Base-by-base conservation (phyloP, 1,140 invertebrate genomes). In the Wasmannia auropunctata region DNA sequence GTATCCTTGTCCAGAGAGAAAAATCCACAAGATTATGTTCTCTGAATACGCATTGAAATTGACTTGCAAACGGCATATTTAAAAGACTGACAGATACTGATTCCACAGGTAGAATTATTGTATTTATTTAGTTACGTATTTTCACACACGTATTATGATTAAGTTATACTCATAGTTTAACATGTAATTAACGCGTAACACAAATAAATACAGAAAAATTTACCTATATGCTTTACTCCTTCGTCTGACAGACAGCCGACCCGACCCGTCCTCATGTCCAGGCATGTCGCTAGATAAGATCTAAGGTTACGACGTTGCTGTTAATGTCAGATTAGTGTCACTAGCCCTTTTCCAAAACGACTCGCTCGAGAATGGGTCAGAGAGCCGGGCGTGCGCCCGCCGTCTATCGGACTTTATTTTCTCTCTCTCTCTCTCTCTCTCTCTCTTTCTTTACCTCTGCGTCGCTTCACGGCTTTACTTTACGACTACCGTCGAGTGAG, bases 301-400 rank as follows among this genome's bases (percentile, higher is more conserved):
- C 90, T 91, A 56, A 85, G 89, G 62, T 87, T 56, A 85, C 75
- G 72, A 60, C 51, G 79, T 54, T 63, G 80, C 91, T 54, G 89
- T 89, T 91, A 91, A 86, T 87, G 91, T 93, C 91, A 79, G 92
- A 93, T 93, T 93, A 93, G 90, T 90, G 91, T 92, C 92, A 91
- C 85, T 86, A 84, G 70, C 84, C 63, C 74, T 90, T 89, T 79
- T 63, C 69, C 43, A 25, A 89, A 87, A 69, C 70, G 79, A 86
- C 54, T 86, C 51, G 80, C 62, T 88, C 67, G 81, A 86, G 87
- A 88, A 43, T 88, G 56, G 90, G 91, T 92, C 91, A 91, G 80
- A n/a, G 87, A 88, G 70, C 91, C 87, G 85, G 69, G 63, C 90
- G 90, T 72, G 46, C 86, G 89, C 75, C 67, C 79, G 63, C 79